Evolutionary conservation across 2,888 invertebrate species (phyloP), one percentile per base, ranked within the genome.

Genomic region (Copidosoma aretas): DNA sequence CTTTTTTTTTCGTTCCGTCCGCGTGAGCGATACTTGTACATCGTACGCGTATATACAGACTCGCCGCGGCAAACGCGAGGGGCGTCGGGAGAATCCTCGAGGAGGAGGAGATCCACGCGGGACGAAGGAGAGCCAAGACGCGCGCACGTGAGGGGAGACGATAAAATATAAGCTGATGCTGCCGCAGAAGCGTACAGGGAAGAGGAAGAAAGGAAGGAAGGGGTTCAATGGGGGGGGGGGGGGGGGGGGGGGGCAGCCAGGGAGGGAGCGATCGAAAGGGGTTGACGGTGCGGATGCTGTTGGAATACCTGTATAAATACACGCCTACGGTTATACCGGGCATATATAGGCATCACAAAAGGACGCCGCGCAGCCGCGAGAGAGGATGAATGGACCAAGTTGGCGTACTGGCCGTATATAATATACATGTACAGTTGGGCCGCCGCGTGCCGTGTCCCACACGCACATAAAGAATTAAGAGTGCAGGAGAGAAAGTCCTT

Each of bases 321-420:
- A 32, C 32, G 8, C 32, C 32, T 32, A 32, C 32, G 8, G 32
- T 32, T 32, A 32, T 32, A 32, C 32, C 32, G 32, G 32, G 32
- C 8, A 32, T 32, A 32, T 32, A 32, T 32, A 32, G 32, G 32
- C 8, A n/a, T n/a, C n/a, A 46, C 43, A 46, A 46, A 46, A 46
- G 43, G 15, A 32, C 43, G 15, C 17, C 68, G 60, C 54, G 54
- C 62, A 4, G 15, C 17, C 68, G 60, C 54, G 54, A 53, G 70
- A 56, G 62, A 62, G 70, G 63, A 66, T 70, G 70, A 70, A 70
- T 66, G 70, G 66, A 63, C 62, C 64, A 32, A 3, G 32, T 32
- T 32, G 49, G 51, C 63, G 59, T 19, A n/a, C n/a, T n/a, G 15
- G 10, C 24, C 41, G 59, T 39, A 5, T 14, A 24, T 22, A 15